Conservation (phyloP, 2,888 invertebrate species). For the Drosophila paramelanica region DNA sequence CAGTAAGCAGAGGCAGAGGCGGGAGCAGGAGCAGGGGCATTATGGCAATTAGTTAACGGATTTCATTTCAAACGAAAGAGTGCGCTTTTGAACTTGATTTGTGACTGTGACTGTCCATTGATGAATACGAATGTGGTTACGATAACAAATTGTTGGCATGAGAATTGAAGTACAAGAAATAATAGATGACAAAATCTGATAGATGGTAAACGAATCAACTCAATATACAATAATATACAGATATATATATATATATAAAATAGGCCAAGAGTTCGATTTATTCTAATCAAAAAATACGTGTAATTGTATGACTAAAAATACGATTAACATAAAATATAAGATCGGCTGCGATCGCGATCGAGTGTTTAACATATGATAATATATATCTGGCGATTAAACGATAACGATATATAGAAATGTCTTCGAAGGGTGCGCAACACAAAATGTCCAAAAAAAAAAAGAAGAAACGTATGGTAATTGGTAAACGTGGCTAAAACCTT, state of each 20-base stretch:
- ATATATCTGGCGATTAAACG: slow-evolving; percentile 68
- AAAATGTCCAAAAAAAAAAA: slow-evolving; percentile 31
- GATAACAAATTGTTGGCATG: slow-evolving; percentile 45
- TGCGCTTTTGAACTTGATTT: slow-evolving; percentile 74
- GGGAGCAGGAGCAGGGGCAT: slow-evolving; percentile 15
- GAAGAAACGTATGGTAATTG: slow-evolving; percentile 4
- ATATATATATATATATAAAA: slow-evolving; percentile 12
- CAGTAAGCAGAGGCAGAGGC: background rate
- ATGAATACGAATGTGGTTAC: slow-evolving; percentile 37
- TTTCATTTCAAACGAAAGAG: slow-evolving; percentile 78
- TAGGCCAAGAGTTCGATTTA: slow-evolving; percentile 62
- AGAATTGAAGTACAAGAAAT: slow-evolving; percentile 51
- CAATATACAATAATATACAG: background rate
- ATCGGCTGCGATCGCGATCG: slow-evolving; percentile 43
- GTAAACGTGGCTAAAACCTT: slow-evolving; percentile 80
- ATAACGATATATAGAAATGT: slow-evolving; percentile 74
- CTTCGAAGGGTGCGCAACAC: slow-evolving; percentile 71
- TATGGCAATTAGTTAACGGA: slow-evolving; percentile 54
- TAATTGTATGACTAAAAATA: slow-evolving; percentile 53
- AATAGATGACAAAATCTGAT: slow-evolving; percentile 31
- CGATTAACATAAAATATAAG: slow-evolving; percentile 65
- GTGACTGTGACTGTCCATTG: slow-evolving; percentile 56
- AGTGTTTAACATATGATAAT: slow-evolving; percentile 63
- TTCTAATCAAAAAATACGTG: slow-evolving; percentile 62
- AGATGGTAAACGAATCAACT: slow-evolving; percentile 17